Percentiles rank a stretch among this genome's conserved stretches.
Conservation (phyloP, 2,113 vertebrate species). For the Telmatochromis brachygnathus region DNA sequence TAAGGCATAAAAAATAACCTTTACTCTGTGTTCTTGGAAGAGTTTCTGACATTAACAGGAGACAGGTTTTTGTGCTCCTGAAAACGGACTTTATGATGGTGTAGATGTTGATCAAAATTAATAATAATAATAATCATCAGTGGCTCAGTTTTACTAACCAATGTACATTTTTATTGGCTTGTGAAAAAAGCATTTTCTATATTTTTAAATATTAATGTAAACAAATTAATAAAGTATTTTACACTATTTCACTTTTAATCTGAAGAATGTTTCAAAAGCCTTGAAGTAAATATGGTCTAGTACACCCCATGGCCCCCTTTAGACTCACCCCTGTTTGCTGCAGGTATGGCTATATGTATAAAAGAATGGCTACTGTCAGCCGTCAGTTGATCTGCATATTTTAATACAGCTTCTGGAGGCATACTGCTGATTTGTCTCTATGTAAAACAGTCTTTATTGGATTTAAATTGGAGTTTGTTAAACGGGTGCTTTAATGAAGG, state of each 20-base stretch:
- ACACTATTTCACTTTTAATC: background rate
- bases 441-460: background rate
- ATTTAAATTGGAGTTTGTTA: background rate
- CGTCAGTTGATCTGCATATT: background rate
- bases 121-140: background rate
- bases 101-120: background rate
- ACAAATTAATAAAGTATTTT: background rate
- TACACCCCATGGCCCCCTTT: background rate
- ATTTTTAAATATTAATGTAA: background rate
- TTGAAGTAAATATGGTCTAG: background rate
- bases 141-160: background rate
- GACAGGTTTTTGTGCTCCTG: background rate
- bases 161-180: background rate
- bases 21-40: background rate
- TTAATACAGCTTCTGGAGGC: background rate
- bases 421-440: background rate
- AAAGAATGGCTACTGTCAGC: background rate
- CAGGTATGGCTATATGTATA: background rate
- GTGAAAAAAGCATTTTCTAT: background rate
- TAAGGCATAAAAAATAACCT: background rate
- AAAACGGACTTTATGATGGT: background rate
- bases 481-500: background rate
- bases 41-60: background rate
- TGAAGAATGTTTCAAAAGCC: background rate
- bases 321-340: background rate